Percentiles rank a stretch among this genome's conserved stretches.
Conservation (phyloP, 1,140 invertebrate species). For the Cotesia vestalis region DNA sequence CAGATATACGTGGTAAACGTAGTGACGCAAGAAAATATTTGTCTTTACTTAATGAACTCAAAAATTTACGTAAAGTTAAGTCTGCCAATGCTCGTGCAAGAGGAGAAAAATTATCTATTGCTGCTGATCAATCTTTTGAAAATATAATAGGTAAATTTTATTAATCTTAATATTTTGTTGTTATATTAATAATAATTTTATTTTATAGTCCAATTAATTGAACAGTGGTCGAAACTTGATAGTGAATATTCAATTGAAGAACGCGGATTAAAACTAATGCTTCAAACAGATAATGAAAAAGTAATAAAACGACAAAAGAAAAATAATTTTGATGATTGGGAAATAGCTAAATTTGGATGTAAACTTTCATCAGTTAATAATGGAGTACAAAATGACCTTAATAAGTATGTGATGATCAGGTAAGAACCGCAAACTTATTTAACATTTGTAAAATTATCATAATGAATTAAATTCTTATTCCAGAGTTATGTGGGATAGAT, state of each 20-base stretch:
- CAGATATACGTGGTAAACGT: conserved; percentile 75
- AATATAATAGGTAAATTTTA: conserved; percentile 54
- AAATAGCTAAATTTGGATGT: conserved; percentile 55
- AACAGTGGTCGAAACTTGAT: conserved; percentile 57
- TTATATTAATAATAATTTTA: conserved; percentile 28
- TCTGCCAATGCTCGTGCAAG: conserved; percentile 69
- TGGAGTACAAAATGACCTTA: conserved; percentile 55
- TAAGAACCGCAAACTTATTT: conserved; percentile 40
- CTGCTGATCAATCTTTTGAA: conserved; percentile 59
- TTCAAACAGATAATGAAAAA: conserved; percentile 58
- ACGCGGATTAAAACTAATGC: conserved; percentile 60
- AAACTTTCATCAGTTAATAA: conserved; percentile 42
- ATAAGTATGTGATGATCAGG: conserved; percentile 60
- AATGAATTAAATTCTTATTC: conserved; percentile 30
- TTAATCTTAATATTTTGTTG: conserved; percentile 15
- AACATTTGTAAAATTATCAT: no score
- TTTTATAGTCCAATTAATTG: conserved; percentile 52
- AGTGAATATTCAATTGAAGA: conserved; percentile 60
- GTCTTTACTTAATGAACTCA: conserved; percentile 69
- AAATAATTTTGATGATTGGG: conserved; percentile 55
- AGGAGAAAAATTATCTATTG: conserved; percentile 67
- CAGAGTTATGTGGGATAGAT: conserved; percentile 69
- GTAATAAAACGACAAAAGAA: conserved; percentile 54
- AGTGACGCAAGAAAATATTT: conserved; percentile 73
- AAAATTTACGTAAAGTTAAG: conserved; percentile 71